phyloP scores from a whole-genome alignment of 2,888 invertebrate species.

The Hyppa rectilinea region DNA sequence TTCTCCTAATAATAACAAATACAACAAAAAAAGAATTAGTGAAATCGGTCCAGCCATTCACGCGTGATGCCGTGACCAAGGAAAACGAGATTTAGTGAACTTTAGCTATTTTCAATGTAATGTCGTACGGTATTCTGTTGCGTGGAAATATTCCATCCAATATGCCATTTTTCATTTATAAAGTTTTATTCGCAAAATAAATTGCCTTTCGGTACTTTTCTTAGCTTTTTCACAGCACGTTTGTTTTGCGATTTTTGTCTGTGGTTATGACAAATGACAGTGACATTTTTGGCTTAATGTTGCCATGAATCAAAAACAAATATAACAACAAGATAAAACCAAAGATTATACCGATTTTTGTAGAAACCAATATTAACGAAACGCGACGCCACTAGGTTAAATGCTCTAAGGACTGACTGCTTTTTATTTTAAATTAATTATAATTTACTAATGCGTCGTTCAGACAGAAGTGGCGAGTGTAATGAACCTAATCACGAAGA shows the following conservation, averaged over 20 bases:
- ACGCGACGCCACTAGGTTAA: background rate
- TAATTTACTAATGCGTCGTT: background rate
- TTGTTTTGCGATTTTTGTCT: conserved; percentile 87
- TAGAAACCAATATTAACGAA: background rate
- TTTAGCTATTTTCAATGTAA: no score
- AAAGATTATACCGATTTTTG: conserved; percentile 10
- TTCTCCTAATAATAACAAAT: no score
- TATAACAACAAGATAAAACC: conserved; percentile 25
- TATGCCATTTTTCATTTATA: conserved; percentile 91
- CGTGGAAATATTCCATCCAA: no score
- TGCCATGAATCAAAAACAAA: no score
- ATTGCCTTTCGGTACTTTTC: conserved; percentile 75
- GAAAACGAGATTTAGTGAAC: no score
- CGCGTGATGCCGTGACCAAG: no score
- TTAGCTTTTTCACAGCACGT: conserved; percentile 85
- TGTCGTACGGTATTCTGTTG: no score
- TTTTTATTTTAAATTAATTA: background rate
- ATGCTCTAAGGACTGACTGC: no score
- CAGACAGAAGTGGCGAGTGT: background rate
- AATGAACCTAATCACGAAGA: no score
- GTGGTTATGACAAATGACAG: conserved; percentile 75
- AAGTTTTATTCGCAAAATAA: conserved; percentile 75
- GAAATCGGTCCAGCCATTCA: no score
- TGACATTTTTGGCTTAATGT: conserved; percentile 72
- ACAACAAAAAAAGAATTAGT: no score